Base-by-base conservation (phyloP, 2,113 vertebrate genomes). In the Hydrolagus affinis region DNA sequence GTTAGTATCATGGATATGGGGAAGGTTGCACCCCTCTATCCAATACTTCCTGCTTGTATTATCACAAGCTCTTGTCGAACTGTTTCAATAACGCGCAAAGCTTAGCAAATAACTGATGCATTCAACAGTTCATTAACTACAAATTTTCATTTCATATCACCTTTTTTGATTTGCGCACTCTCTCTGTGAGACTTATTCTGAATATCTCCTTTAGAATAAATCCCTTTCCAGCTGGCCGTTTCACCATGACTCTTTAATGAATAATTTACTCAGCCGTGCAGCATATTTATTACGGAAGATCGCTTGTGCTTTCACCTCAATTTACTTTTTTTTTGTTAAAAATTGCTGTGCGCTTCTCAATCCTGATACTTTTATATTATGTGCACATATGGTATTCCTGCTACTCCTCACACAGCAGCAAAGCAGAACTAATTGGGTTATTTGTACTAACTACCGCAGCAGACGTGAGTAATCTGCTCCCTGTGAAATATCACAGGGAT, bases 301-400 rank as follows among this genome's bases (percentile, higher is more conserved):
- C 66, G 78, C 78, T 21, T 83, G 66, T 83, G 66, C 28, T 83
- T 66, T 83, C 78, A 83, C 78, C 78, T 83, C 78, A 66, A 83
- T 83, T 83, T 83, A 32, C 28, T 66, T 64, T 21, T 44, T n/a
- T 44, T 83, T 66, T 83, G 78, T 66, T 68, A 66, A 28, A 64
- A 66, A 68, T 66, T 83, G 78, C 62, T 64, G 66, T 66, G 66
- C 17, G 78, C 23, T 15, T 64, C 9, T 83, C 77, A 80, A 80
- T 80, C 78, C 62, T 68, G 28, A 66, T 83, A 83, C 60, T 66
- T 83, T 64, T 64, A 83, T 66, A 83, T 83, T 83, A 83, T 83
- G 78, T 64, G 28, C 28, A 83, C 60, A 66, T 68, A 68, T 83
- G 62, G 78, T 28, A 83, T 83, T 32, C 25, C 25, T 83, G 62